Base-by-base conservation (phyloP, 2,797 vertebrate genomes). In the Chiroxiphia lanceolata region DNA sequence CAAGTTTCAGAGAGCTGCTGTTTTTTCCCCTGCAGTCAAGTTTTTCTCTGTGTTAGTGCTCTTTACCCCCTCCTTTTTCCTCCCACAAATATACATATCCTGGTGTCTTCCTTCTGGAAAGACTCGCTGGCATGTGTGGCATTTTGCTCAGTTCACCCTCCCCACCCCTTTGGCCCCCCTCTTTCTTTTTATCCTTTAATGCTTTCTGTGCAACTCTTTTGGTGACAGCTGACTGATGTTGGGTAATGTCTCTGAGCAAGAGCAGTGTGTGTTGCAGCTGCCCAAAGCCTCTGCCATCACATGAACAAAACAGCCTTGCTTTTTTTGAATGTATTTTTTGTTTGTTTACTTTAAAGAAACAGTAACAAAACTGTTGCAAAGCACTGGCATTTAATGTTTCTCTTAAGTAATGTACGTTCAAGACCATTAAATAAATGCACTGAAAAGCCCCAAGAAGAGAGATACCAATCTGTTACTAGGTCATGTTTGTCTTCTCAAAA, bases 291-390 rank as follows among this genome's bases (percentile, higher is more conserved):
- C 96, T 98, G 98, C 96, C 97, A 95, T 91, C 97, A 96, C 97
- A 95, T 95, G 97, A 98, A 97, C 96, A 97, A 95, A 97, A 95
- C 96, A 98, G 97, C 96, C 97, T 98, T 96, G 97, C 97, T 94
- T 97, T 98, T 98, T 97, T 98, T 99, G 98, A 99, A 99, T 99
- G 98, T 99, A 98, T 98, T 98, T 98, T 97, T 95, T 96, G 94
- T 96, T 96, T 98, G 96, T 98, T 97, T 97, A 96, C 96, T 97
- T 98, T 97, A 97, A 97, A 97, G 97, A 98, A 96, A 96, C 98
- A 97, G 97, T 98, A 97, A 97, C 95, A 96, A 97, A 98, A 97
- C 98, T 98, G 96, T 98, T 98, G 98, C 97, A 98, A 98, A 98
- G 98, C 98, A 98, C 98, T 99, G 97, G 98, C 98, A 97, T 98